Percentiles rank a stretch among this genome's conserved stretches.
These are phyloP conservation scores for Clepsis dumicolana DNA, from an alignment of 2,888 invertebrate species.

Conservation along the genomic window DNA sequence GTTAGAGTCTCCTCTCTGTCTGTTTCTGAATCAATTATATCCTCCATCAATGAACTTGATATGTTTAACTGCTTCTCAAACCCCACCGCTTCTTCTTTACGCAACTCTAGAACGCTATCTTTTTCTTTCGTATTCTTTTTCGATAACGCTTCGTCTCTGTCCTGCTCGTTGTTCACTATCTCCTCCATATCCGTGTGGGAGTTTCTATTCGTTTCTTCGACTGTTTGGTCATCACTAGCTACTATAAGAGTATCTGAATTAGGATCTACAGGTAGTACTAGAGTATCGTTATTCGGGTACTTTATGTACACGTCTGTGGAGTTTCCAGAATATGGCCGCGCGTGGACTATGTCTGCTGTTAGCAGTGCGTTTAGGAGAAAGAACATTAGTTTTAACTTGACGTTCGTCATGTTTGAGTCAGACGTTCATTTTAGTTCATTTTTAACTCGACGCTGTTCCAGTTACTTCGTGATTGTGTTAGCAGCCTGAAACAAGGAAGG, in stretches of 20 bases:
- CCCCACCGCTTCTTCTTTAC: conserved; percentile 56
- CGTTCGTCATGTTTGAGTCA: conserved; percentile 75
- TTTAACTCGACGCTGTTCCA: conserved; percentile 9
- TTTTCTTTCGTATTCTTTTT: conserved; percentile 62
- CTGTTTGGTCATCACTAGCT: conserved; percentile 65
- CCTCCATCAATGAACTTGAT: conserved; percentile 78
- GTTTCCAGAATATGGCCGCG: conserved; percentile 71
- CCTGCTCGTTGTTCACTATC: conserved; percentile 74
- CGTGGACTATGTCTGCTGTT: conserved; percentile 73
- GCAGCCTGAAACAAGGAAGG: conserved; percentile 26
- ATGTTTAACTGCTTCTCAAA: conserved; percentile 74
- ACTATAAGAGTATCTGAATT: conserved; percentile 78
- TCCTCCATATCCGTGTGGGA: conserved; percentile 73
- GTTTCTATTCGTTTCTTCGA: conserved; percentile 68
- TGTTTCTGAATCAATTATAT: conserved; percentile 80
- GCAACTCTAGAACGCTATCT: conserved; percentile 37
- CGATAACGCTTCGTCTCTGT: conserved; percentile 71
- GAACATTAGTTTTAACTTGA: conserved; percentile 81
- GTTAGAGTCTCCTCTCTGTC: conserved; percentile 79
- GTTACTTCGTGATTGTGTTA: conserved; percentile 15
- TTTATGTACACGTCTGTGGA: conserved; percentile 66
- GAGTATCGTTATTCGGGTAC: conserved; percentile 67
- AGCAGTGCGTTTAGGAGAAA: conserved; percentile 73
- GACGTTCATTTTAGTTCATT: conserved; percentile 56
- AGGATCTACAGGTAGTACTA: conserved; percentile 72